Percentiles rank a stretch among this genome's conserved stretches.
phyloP scores from a whole-genome alignment of 2,888 invertebrate species.

The Autographa gamma region DNA sequence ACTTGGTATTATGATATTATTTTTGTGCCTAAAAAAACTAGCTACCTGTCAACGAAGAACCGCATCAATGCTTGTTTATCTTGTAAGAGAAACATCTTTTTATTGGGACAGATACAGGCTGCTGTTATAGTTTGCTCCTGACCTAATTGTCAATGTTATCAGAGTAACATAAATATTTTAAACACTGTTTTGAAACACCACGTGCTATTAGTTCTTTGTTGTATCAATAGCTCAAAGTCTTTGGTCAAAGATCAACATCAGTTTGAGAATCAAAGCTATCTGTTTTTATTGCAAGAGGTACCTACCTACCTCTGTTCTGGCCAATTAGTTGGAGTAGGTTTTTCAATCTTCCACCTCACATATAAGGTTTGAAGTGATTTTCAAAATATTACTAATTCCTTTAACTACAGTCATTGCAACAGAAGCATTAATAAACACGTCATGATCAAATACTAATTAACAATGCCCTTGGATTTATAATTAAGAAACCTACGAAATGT shows the following conservation, averaged over 20 bases:
- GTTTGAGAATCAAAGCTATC: not conserved
- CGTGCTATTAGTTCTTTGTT: not conserved
- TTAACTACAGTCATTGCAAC: not conserved
- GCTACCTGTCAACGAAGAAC: too few species aligned
- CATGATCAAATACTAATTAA: slow-evolving; percentile 30
- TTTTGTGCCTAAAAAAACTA: too few species aligned
- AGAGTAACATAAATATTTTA: not conserved
- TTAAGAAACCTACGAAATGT: slow-evolving; percentile 43
- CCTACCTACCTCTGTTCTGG: too few species aligned
- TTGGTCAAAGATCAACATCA: not conserved
- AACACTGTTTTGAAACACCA: not conserved
- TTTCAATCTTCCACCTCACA: not conserved
- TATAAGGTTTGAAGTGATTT: too few species aligned
- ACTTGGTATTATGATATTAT: too few species aligned
- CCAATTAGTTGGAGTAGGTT: too few species aligned
- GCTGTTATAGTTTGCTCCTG: not conserved
- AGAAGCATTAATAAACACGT: slow-evolving; percentile 22
- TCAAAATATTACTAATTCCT: not conserved
- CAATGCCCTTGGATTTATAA: slow-evolving; percentile 33
- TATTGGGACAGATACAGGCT: not conserved
- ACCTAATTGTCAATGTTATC: not conserved
- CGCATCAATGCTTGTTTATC: too few species aligned
- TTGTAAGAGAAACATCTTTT: too few species aligned
- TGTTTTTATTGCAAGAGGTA: too few species aligned
- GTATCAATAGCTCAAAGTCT: not conserved